Base-by-base conservation (phyloP, 1,140 invertebrate genomes). In the Leucophenga varia region DNA sequence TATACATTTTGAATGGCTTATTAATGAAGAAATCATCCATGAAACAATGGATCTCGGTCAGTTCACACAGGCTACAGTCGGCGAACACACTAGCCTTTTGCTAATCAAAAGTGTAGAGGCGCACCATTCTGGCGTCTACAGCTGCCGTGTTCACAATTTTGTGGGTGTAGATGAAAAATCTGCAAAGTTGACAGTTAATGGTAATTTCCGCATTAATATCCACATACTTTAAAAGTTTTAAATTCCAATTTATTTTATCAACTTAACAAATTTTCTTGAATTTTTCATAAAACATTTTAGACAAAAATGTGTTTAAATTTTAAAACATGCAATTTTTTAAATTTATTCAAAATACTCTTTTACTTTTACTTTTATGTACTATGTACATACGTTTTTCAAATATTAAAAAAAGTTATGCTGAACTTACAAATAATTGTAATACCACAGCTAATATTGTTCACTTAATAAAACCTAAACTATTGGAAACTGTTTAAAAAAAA, bases 111-210 rank as follows among this genome's bases (percentile, higher is more conserved):
- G 81, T 49, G 86, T 85, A 46, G 79, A 81, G 53, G 54, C 61
- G 38, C 41, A 46, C 8, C 90, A 93, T 74, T 82, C 82, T 64
- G 88, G 89, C 57, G 85, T 84, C 59, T 95, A 93, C 72, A 90
- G 85, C 49, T 95, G 91, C 74, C 79, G 82, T 56, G 88, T 84
- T 44, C 82, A 75, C 57, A 91, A 90, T 79, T 78, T 74, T 53
- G 91, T 89, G 50, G 88, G 88, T 57, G 83, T 79, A 55, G 82
- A 80, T 61, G 84, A 82, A 70, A 80, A 86, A 73, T 82, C 84
- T 55, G 81, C 86, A 54, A 68, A 74, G 57, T 79, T 90, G 57
- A 79, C 82, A 59, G 85, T 90, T 55, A 88, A 89, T 75, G 87
- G 88, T 90, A 70, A 57, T 45, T n/a, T n/a, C n/a, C n/a, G n/a